Conservation (phyloP, 2,797 vertebrate genomes). For the Aeoliscus strigatus region DNA sequence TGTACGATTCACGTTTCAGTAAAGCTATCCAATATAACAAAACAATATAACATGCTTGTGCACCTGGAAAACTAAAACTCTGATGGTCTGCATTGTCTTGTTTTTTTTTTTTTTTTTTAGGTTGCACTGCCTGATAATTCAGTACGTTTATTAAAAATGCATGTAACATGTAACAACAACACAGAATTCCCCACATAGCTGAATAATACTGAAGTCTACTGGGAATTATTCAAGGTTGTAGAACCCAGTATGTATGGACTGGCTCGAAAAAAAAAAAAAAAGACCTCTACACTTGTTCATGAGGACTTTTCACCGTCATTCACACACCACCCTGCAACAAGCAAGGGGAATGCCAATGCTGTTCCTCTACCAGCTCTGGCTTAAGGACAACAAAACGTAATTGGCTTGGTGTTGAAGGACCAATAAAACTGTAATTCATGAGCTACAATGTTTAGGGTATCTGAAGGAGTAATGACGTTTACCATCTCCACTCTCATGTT, state of each 20-base stretch:
- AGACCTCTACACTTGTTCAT: constrained; percentile 48
- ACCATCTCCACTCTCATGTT: constrained; percentile 15
- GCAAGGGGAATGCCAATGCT: constrained; percentile 46
- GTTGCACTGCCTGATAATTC: constrained; percentile 39
- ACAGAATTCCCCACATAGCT: constrained; percentile 51
- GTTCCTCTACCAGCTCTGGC: constrained; percentile 9
- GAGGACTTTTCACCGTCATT: constrained; percentile 52
- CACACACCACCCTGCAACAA: constrained; percentile 37
- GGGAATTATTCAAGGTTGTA: constrained; percentile 74
- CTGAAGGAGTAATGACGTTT: constrained; percentile 22
- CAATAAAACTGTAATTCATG: constrained; percentile 37
- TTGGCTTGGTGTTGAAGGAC: constrained; percentile 19
- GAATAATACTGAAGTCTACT: constrained; percentile 65
- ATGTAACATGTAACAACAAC: constrained; percentile 55
- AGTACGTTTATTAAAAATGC: constrained; percentile 60
- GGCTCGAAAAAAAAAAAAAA: constrained; percentile 58
- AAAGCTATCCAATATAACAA: constrained; percentile 13
- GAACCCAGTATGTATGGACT: constrained; percentile 19
- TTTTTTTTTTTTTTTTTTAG: constrained; percentile 22
- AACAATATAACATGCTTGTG: constrained; percentile 12
- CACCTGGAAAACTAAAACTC: constrained; percentile 5
- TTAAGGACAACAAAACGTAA: constrained; percentile 20
- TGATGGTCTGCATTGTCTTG: constrained; percentile 20
- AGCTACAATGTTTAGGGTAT: constrained; percentile 26
- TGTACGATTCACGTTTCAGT: too few species aligned